Percentiles rank a stretch among this genome's conserved stretches.
Evolutionary conservation across 2,888 invertebrate species (phyloP).

Genomic region (Flexamia atlantica): DNA sequence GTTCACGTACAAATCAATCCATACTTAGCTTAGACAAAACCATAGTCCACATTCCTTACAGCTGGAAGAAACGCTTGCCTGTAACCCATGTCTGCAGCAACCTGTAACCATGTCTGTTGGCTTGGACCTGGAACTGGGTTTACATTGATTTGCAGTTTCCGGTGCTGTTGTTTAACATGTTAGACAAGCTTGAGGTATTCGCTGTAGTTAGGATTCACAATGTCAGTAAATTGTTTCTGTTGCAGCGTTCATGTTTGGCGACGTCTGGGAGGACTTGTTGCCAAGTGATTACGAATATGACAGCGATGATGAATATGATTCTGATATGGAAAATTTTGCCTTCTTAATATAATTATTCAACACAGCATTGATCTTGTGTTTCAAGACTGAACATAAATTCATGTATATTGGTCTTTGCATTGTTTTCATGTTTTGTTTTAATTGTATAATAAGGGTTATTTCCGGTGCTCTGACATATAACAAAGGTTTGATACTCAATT

Average conservation of each 20-base stretch:
- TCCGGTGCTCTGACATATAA: not conserved
- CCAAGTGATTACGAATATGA: not conserved
- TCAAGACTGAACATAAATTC: not conserved
- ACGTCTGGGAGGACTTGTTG: not conserved
- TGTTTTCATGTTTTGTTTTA: not conserved
- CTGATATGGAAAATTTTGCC: not conserved
- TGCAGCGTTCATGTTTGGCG: not conserved
- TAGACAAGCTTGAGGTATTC: too few species aligned
- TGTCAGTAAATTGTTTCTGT: not conserved
- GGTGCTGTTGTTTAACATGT: too few species aligned
- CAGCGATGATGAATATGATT: constrained; percentile 1
- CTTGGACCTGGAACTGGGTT: too few species aligned
- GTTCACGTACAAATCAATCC: too few species aligned
- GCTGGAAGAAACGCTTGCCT: too few species aligned
- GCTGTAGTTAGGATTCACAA: too few species aligned
- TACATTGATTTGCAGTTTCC: too few species aligned
- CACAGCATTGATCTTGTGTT: not conserved
- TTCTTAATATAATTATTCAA: not conserved
- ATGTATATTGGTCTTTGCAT: not conserved
- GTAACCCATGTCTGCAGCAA: too few species aligned
- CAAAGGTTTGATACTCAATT: not conserved
- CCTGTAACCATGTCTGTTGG: too few species aligned
- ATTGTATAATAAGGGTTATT: not conserved
- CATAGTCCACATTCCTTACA: too few species aligned
- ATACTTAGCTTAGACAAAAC: too few species aligned